Evolutionary conservation across 2,888 invertebrate species (phyloP).

Genomic region (Oithona nana): DNA sequence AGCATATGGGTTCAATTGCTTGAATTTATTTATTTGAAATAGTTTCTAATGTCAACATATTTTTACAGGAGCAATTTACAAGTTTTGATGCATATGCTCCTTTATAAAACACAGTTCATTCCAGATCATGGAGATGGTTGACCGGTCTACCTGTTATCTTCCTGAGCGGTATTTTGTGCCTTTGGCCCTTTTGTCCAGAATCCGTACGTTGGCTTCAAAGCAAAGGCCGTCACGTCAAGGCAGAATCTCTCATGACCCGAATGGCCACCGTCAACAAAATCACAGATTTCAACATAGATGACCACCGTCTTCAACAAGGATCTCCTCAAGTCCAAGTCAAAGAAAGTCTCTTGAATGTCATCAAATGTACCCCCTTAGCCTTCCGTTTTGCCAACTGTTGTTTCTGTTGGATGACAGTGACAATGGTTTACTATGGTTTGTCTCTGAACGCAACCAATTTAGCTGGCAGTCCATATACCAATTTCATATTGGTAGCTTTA

Average conservation of each 20-base stretch:
- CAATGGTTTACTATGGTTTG: constrained; percentile 25
- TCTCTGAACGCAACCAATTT: constrained; percentile 25
- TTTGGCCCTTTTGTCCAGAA: constrained; percentile 38
- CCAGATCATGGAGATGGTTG: no score
- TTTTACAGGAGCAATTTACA: no score
- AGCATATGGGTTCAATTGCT: no score
- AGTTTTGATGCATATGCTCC: no score
- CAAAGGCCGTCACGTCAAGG: constrained; percentile 37
- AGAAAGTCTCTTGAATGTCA: constrained; percentile 29
- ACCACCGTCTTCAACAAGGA: not conserved
- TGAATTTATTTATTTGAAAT: no score
- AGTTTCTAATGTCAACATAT: no score
- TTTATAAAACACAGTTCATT: no score
- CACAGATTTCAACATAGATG: not conserved
- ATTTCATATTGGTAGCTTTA: constrained; percentile 24
- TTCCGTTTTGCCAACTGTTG: constrained; percentile 42
- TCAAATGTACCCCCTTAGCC: constrained; percentile 36
- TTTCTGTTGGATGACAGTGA: constrained; percentile 43
- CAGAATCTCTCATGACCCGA: constrained; percentile 28
- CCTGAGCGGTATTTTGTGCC: not conserved
- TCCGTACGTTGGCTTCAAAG: constrained; percentile 53
- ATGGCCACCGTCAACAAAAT: not conserved
- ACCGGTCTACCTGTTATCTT: not conserved
- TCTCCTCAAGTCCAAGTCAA: not conserved
- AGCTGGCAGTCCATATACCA: constrained; percentile 24